Evolutionary conservation across 1,140 invertebrate species (phyloP).

Genomic region (Trachymyrmex septentrionalis): DNA sequence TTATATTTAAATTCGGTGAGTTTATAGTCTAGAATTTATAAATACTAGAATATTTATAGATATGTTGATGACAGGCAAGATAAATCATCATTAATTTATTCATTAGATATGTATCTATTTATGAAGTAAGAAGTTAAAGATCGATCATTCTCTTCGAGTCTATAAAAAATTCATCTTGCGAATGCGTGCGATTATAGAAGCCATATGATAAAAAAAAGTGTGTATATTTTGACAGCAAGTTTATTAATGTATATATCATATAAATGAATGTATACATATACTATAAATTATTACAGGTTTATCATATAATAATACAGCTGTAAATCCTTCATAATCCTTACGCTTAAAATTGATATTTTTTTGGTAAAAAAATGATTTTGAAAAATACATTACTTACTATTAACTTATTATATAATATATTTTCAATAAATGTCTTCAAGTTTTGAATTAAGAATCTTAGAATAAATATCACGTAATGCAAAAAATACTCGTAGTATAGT

Average conservation of each 20-base stretch:
- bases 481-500: not conserved
- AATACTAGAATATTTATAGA: not conserved
- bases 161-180: not conserved
- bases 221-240: not conserved
- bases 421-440: not conserved
- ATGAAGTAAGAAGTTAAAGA: not conserved
- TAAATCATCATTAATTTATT: constrained; percentile 15
- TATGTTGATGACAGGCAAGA: not conserved
- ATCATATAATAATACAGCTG: not conserved
- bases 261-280: not conserved
- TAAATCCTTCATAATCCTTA: not conserved
- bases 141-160: not conserved
- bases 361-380: not conserved
- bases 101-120: not conserved
- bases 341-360: not conserved
- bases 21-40: not conserved
- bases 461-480: not conserved
- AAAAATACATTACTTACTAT: not conserved
- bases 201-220: not conserved
- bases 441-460: not conserved
- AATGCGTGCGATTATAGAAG: not conserved
- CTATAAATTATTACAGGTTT: not conserved
- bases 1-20: not conserved
- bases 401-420: not conserved
- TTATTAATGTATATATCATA: not conserved